Conservation (phyloP, 2,797 vertebrate species). For the Alosa sapidissima region DNA sequence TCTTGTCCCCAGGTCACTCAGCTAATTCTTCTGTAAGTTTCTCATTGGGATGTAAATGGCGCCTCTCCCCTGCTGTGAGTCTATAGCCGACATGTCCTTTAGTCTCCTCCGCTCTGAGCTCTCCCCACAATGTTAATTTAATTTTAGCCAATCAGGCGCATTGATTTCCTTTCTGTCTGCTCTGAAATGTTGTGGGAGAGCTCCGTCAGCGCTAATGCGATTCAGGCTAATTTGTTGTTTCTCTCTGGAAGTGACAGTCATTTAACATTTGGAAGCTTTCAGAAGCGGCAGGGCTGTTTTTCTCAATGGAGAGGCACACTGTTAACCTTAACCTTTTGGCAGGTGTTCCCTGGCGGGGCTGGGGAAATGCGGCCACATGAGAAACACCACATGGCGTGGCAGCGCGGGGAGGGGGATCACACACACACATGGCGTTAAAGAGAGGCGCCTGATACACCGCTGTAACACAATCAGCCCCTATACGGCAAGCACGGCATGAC, state of each 20-base stretch:
- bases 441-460: neutral
- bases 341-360: neutral
- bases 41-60: neutral
- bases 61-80: neutral
- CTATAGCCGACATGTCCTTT: constrained; percentile 29
- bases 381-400: neutral
- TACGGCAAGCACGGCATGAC: no score
- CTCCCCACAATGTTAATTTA: constrained; percentile 42
- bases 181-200: constrained; percentile 34
- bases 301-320: neutral
- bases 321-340: neutral
- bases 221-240: constrained; percentile 34
- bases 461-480: neutral
- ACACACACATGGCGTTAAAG: neutral
- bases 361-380: neutral
- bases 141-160: constrained; percentile 31
- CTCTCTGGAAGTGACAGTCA: constrained; percentile 33
- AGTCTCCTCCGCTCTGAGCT: constrained; percentile 28
- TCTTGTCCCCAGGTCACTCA: neutral
- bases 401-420: neutral
- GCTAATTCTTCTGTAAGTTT: neutral
- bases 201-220: constrained; percentile 31
- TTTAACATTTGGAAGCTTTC: constrained; percentile 12
- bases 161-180: constrained; percentile 38
- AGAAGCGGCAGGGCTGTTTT: neutral